Percentiles rank a stretch among this genome's conserved stretches.
Conservation (phyloP, 2,113 vertebrate genomes). For the Gallinago media region DNA sequence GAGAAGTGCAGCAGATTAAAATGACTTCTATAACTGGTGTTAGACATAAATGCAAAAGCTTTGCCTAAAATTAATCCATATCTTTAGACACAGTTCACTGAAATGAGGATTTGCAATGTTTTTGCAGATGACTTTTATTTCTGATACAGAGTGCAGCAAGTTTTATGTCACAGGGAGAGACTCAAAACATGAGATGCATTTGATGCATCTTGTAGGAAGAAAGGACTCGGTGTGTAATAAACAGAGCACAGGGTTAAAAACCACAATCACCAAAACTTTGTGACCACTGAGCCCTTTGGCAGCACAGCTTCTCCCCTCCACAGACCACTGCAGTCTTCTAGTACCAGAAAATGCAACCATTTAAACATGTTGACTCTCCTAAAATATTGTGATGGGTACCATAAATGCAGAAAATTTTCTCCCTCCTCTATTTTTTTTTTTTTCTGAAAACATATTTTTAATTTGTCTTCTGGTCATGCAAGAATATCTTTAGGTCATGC, state of each 20-base stretch:
- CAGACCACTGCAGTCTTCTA: background rate
- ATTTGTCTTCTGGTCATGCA: background rate
- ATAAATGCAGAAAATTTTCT: background rate
- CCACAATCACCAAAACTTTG: background rate
- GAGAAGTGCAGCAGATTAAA: constrained; percentile 41
- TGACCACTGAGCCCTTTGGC: background rate
- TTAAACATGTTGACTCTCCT: background rate
- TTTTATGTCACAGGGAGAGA: background rate
- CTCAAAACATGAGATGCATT: background rate
- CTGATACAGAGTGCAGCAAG: background rate
- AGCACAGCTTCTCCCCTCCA: background rate
- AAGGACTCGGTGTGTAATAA: background rate
- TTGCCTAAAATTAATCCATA: constrained; percentile 10
- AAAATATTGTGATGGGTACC: background rate
- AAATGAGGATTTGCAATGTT: constrained; percentile 13
- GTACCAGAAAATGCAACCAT: background rate
- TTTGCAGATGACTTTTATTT: background rate
- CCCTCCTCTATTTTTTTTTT: accelerated
- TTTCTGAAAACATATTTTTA: background rate
- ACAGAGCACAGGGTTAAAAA: background rate
- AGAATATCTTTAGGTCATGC: background rate
- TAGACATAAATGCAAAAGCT: constrained; percentile 18
- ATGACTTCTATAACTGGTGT: background rate
- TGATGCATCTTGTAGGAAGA: background rate
- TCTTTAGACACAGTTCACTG: background rate